phyloP scores from a whole-genome alignment of 1,140 invertebrate genomes.

The Spodoptera litura region DNA sequence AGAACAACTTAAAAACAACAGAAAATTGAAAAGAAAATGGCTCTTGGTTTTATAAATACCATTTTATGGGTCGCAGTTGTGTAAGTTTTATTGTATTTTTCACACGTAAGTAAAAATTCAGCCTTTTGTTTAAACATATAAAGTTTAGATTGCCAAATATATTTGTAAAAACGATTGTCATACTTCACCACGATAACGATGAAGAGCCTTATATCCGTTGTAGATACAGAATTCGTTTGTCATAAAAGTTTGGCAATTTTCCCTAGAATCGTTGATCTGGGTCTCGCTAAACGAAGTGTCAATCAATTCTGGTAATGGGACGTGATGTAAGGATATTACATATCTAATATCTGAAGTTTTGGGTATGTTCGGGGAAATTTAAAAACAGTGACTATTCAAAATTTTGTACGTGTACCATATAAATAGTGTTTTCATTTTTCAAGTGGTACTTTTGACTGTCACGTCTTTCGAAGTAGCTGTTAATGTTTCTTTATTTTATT shows the following conservation, averaged over 20 bases:
- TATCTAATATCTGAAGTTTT: neutral
- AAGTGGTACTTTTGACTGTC: too few relatives aligned
- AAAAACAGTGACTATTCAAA: too few relatives aligned
- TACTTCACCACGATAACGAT: conserved; percentile 11
- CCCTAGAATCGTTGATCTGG: conserved; percentile 12
- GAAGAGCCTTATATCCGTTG: conserved; percentile 24
- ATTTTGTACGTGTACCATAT: too few relatives aligned
- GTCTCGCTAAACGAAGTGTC: conserved; percentile 31
- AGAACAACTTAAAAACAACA: conserved; percentile 7
- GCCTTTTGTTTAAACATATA: neutral
- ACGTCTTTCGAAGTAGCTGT: too few relatives aligned
- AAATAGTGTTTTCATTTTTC: too few relatives aligned
- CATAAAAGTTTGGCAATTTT: conserved; percentile 28
- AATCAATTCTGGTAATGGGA: conserved; percentile 32
- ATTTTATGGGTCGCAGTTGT: too few relatives aligned
- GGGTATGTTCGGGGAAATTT: too few relatives aligned
- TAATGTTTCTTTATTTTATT: too few relatives aligned
- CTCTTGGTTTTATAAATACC: too few relatives aligned
- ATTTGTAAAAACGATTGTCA: conserved; percentile 18
- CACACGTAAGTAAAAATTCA: too few relatives aligned
- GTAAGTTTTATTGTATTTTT: too few relatives aligned
- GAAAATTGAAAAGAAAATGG: neutral
- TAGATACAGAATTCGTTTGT: conserved; percentile 31
- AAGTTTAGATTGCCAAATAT: conserved; percentile 3
- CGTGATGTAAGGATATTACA: neutral